Base-by-base conservation (phyloP, 1,140 invertebrate genomes). In the Eumeta japonica region DNA sequence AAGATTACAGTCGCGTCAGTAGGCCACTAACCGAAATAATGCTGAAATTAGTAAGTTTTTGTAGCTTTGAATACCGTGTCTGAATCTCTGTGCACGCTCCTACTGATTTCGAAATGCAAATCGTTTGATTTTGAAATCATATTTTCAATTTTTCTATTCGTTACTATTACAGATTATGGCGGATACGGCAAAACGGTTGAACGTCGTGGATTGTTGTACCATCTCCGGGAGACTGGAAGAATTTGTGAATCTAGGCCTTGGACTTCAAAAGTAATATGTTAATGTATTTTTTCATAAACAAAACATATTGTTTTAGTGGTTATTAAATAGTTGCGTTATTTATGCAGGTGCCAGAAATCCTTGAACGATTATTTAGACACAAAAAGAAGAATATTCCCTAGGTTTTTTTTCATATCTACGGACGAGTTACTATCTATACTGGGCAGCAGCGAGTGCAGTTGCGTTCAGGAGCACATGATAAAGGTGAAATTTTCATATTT, bases 391-490 rank as follows among this genome's bases (percentile, higher is more conserved):
- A 79, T 89, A 35, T 95, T 94, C 60, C 89, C 92, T 17, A 66
- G 93, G 49, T 95, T 96, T 70, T 94, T 88, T 74, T 95, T 96
- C 61, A 88, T 96, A 46, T 94, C 92, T 4, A 92, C 94, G 41
- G 91, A 94, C 58, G 93, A 96, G 68, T 62, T 96, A 36, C 77
- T 96, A 9, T 88, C 86, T 18, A 91, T 95, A 49, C 77, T 95
- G n/a, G 91, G 92, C 16, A 92, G 85, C 52, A 89, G 83, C 49
- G 83, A 90, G 41, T 82, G 85, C 12, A 76, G 75, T 33, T 86
- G 84, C 57, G 88, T 94, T 10, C 91, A 95, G 70, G 88, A 92
- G 55, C 89, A 95, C 55, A 90, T 94, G 79, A 89, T 92, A 30
- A 95, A 96, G 81, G 85, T 87, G 55, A 55, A 30, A 7, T 11